These are phyloP conservation scores for Pocillopora damicornis DNA, from an alignment of 64 coral and sea anemone species.

Conservation along the genomic window DNA sequence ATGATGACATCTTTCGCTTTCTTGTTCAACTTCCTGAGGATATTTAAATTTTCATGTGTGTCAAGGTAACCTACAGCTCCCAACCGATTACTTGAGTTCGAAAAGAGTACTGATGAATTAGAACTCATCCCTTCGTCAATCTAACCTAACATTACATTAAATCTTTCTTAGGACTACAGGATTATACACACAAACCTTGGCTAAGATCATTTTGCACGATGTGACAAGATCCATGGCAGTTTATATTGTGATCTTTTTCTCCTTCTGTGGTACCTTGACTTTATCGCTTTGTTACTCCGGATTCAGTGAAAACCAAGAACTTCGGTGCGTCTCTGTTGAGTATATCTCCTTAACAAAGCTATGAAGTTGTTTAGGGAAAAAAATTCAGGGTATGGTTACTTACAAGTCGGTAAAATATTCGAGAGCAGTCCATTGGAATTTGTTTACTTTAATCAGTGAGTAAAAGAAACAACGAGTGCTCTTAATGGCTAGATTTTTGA, in stretches of 20 bases:
- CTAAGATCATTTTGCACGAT: slow-evolving; percentile 66
- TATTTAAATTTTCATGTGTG: slow-evolving; percentile 87
- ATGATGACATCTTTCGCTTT: slow-evolving; percentile 69
- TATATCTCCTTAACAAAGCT: too few species aligned
- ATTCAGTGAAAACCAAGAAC: slow-evolving; percentile 21
- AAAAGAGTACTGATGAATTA: neutral
- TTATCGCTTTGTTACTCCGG: slow-evolving; percentile 46
- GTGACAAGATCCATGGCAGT: slow-evolving; percentile 74
- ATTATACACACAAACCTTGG: slow-evolving; percentile 82
- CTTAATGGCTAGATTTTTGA: too few species aligned
- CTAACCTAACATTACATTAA: too few species aligned
- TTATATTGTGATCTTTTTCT: slow-evolving; percentile 75
- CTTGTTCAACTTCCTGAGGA: slow-evolving; percentile 73
- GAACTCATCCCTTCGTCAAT: too few species aligned
- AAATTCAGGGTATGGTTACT: too few species aligned
- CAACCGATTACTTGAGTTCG: neutral
- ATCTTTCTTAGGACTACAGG: slow-evolving; percentile 55
- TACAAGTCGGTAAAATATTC: too few species aligned
- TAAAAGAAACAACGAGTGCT: too few species aligned
- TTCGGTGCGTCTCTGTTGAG: slow-evolving; percentile 48
- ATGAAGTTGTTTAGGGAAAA: slow-evolving; percentile 17
- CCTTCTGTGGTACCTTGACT: slow-evolving; percentile 79
- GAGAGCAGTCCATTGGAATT: too few species aligned
- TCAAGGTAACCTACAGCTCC: slow-evolving; percentile 54
- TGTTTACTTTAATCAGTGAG: too few species aligned